Percentiles rank a stretch among this genome's conserved stretches.
Evolutionary conservation across 2,888 invertebrate species (phyloP).

Genomic region (Ornithoptera alexandrae): DNA sequence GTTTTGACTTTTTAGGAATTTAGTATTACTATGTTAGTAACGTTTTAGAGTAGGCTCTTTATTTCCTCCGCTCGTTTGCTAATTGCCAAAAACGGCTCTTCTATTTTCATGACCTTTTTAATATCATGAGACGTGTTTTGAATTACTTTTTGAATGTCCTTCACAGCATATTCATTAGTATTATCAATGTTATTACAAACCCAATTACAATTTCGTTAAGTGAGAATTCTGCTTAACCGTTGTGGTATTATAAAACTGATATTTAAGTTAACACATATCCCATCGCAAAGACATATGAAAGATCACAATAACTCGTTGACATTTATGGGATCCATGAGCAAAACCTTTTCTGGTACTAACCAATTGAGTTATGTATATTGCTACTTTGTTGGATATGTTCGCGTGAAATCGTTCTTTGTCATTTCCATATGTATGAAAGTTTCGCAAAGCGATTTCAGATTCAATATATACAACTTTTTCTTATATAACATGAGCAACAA

Average conservation of each 20-base stretch:
- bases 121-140: too few relatives aligned
- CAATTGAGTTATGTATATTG: slow-evolving; percentile 22
- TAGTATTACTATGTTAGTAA: too few relatives aligned
- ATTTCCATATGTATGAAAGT: slow-evolving; percentile 15
- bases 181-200: too few relatives aligned
- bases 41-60: too few relatives aligned
- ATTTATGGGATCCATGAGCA: slow-evolving; percentile 1
- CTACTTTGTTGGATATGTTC: slow-evolving; percentile 14
- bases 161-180: too few relatives aligned
- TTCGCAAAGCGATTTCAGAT: slow-evolving; percentile 7
- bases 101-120: too few relatives aligned
- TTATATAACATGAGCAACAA: neutral
- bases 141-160: too few relatives aligned
- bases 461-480: neutral
- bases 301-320: slow-evolving; percentile 7
- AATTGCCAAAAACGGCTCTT: too few relatives aligned
- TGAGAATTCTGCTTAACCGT: neutral
- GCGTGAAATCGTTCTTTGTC: slow-evolving; percentile 8
- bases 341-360: slow-evolving; percentile 9
- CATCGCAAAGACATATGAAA: neutral
- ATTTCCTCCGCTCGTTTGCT: too few relatives aligned
- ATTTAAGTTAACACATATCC: neutral
- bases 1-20: too few relatives aligned
- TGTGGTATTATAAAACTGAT: neutral
- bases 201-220: too few relatives aligned